Evolutionary conservation across 2,797 vertebrate genomes (phyloP).

Genomic region (Brotogeris chrysoptera): DNA sequence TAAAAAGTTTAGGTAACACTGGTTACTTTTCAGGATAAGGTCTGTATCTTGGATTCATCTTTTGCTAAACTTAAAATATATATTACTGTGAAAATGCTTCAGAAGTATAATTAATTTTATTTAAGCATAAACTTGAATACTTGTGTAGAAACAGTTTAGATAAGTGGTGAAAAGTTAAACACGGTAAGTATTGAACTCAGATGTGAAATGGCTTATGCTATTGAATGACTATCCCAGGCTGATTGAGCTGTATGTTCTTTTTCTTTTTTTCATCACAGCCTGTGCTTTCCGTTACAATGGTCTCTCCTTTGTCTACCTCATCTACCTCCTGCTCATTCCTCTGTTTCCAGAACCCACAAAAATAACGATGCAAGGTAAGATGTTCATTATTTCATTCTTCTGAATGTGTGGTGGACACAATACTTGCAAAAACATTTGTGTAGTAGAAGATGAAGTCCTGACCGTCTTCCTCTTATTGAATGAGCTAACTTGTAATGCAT

Average conservation of each 20-base stretch:
- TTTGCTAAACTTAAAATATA: neutral
- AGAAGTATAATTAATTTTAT: neutral
- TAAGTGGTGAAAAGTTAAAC: neutral
- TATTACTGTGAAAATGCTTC: neutral
- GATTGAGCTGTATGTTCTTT: neutral
- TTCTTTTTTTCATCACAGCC: conserved; percentile 75
- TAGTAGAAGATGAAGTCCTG: neutral
- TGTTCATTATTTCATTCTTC: neutral
- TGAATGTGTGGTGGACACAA: neutral
- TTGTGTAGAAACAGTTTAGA: neutral
- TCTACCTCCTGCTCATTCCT: conserved; percentile 97
- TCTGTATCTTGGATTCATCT: neutral
- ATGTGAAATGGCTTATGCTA: neutral
- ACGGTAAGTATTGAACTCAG: neutral
- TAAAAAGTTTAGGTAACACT: neutral
- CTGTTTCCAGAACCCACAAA: conserved; percentile 94
- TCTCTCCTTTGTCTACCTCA: conserved; percentile 98
- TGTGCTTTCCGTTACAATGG: conserved; percentile 98
- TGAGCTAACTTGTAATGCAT: neutral
- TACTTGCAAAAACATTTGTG: neutral
- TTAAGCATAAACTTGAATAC: neutral
- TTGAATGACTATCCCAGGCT: neutral
- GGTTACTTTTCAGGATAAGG: neutral
- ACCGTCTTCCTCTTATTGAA: neutral
- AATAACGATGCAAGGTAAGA: conserved; percentile 95